phyloP scores from a whole-genome alignment of 2,888 invertebrate species.

The Argyresthia albistria region DNA sequence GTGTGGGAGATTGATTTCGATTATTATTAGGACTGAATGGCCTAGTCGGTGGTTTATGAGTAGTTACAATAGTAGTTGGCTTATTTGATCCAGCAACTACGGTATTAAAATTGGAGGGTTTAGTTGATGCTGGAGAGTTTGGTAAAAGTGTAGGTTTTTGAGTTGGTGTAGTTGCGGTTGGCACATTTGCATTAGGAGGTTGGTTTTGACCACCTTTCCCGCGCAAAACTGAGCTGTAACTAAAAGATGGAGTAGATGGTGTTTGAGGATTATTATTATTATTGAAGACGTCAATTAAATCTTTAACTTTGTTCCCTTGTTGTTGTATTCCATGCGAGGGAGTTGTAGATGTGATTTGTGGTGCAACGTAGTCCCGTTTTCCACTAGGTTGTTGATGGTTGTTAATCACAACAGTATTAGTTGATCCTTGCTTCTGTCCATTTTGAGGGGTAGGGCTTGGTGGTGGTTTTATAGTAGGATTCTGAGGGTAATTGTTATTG shows the following conservation, averaged over 20 bases:
- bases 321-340: background rate
- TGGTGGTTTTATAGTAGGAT: conserved; percentile 19
- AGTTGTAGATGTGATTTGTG: conserved; percentile 20
- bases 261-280: conserved; percentile 27
- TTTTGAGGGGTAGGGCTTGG: conserved; percentile 11
- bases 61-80: conserved; percentile 12
- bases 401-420: background rate
- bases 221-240: conserved; percentile 49
- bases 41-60: conserved; percentile 19
- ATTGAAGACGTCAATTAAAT: conserved; percentile 51
- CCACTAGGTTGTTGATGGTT: conserved; percentile 12
- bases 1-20: conserved; percentile 15
- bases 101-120: conserved; percentile 44
- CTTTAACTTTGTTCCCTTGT: conserved; percentile 36
- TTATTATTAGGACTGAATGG: conserved; percentile 1
- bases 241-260: conserved; percentile 30
- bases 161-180: conserved; percentile 17
- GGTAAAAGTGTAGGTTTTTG: conserved; percentile 9
- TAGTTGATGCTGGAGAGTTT: conserved; percentile 16
- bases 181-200: conserved; percentile 10
- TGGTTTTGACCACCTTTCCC: conserved; percentile 18
- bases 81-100: conserved; percentile 37
- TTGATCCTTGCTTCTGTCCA: background rate
- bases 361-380: conserved; percentile 36
- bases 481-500: conserved; percentile 16